phyloP scores from a whole-genome alignment of 2,797 vertebrate genomes.

The Pseudochirops cupreus region DNA sequence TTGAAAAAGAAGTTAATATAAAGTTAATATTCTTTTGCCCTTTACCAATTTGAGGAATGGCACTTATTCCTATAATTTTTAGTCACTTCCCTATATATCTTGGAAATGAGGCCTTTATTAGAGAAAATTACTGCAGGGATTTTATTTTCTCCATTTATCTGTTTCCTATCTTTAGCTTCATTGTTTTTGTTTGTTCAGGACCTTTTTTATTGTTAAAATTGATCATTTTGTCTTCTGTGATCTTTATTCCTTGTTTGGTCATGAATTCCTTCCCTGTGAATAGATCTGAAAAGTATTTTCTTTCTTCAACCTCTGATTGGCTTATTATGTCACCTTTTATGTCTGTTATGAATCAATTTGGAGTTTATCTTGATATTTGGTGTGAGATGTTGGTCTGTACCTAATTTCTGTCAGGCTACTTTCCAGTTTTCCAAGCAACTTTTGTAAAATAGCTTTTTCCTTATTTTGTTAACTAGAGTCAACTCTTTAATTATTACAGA shows the following conservation, averaged over 20 bases:
- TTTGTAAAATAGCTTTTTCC: neutral
- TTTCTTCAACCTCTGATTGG: neutral
- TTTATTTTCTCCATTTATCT: neutral
- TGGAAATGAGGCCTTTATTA: neutral
- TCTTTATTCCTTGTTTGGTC: too few relatives aligned
- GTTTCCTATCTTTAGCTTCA: neutral
- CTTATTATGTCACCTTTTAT: neutral
- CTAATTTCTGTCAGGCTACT: neutral
- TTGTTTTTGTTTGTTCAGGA: neutral
- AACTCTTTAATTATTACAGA: neutral
- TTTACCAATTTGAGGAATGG: neutral
- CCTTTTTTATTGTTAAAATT: neutral
- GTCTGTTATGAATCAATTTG: neutral
- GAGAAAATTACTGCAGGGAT: neutral
- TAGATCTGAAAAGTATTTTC: neutral
- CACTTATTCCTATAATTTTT: neutral
- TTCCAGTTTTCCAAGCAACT: neutral
- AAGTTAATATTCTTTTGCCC: neutral
- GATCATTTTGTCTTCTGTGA: neutral
- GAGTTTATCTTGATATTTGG: too few relatives aligned
- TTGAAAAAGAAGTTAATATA: too few relatives aligned
- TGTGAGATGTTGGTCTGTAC: neutral
- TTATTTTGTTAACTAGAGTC: neutral
- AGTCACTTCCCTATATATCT: neutral
- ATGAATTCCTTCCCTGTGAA: too few relatives aligned